These are phyloP conservation scores for Aphis gossypii DNA, from an alignment of 1,140 invertebrate species.

Conservation along the genomic window DNA sequence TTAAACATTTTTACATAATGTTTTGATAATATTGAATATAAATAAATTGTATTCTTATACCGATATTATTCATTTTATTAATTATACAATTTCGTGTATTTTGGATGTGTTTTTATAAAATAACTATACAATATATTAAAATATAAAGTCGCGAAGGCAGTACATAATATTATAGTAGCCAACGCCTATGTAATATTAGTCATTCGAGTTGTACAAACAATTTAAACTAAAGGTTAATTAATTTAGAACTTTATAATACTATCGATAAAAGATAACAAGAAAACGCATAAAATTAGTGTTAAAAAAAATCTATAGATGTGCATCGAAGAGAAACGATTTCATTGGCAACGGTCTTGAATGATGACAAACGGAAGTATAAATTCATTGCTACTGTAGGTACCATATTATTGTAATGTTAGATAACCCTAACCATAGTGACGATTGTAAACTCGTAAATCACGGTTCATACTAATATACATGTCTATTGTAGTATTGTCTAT, in stretches of 20 bases:
- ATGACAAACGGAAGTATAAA: not conserved
- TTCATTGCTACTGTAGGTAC: not conserved
- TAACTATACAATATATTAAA: not conserved
- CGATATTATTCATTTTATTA: not conserved
- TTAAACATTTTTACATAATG: not conserved
- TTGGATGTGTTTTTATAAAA: not conserved
- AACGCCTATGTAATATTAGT: not conserved
- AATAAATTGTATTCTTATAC: not conserved
- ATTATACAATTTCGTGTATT: not conserved
- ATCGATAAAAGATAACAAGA: not conserved
- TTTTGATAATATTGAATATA: not conserved
- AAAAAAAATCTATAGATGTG: not conserved
- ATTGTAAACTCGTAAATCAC: not conserved
- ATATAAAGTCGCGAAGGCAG: not conserved
- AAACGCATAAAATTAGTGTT: not conserved
- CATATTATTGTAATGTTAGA: not conserved
- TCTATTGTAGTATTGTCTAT: not conserved
- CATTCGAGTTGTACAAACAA: not conserved
- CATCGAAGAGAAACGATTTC: not conserved
- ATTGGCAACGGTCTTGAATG: not conserved
- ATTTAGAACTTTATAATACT: not conserved
- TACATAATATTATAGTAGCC: not conserved
- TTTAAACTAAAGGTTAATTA: not conserved
- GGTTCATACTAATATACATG: not conserved
- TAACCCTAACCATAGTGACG: not conserved